Base-by-base conservation (phyloP, 2,797 vertebrate genomes). In the Chelon auratus region DNA sequence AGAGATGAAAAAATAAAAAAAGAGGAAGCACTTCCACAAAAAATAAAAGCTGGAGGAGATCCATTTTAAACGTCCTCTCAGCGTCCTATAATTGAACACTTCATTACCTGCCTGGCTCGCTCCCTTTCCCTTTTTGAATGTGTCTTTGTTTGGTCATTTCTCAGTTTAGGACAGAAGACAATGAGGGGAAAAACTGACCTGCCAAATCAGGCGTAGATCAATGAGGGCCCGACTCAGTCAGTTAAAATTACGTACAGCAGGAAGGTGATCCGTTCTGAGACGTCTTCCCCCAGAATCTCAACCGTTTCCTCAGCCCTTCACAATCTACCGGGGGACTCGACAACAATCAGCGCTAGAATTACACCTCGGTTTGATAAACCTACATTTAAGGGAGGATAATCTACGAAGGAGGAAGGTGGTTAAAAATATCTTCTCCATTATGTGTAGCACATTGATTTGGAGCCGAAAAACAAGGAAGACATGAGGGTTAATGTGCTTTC, bases 11-110 rank as follows among this genome's bases (percentile, higher is more conserved):
- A 50, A 18, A 57, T 54, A 59, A 58, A 73, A 60, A 72, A 62
- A 50, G 37, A 42, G 55, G 22, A 63, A 66, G 56, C 60, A 65
- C 54, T 77, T 75, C 68, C 51, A 68, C 75, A 81, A 80, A 33
- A 33, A 33, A 33, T 6, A 33, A 33, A 33, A n/a, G 83, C 83
- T 80, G 75, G 70, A 86, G 77, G 80, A 72, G 69, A 80, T 87
- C 66, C 3, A 53, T 76, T 83, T 85, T 78, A 82, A 89, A 91
- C 62, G 68, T 77, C 78, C 71, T 87, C 72, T 65, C 82, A 72
- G 82, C 87, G 83, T 90, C 81, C 71, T 75, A 82, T 92, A 93
- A 93, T 92, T 91, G 89, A 93, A 91, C 91, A 93, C 90, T 93
- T 94, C 86, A 94, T 94, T 93, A 93, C 87, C 67, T 77, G 37